Evolutionary conservation across 2,797 vertebrate genomes (phyloP), one percentile per base, ranked within the genome.

Genomic region (Propithecus perrieri): DNA sequence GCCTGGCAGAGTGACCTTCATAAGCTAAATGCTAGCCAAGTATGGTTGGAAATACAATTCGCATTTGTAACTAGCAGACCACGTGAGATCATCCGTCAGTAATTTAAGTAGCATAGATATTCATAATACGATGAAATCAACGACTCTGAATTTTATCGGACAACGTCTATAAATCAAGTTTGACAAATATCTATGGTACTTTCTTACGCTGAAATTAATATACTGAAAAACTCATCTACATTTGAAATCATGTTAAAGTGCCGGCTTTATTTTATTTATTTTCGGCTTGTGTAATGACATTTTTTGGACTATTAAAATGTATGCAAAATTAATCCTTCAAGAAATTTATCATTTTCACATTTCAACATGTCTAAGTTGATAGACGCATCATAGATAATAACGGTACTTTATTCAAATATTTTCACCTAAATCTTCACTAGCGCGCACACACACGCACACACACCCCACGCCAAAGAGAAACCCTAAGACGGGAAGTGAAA

Each of bases 171-270:
- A 22, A 41, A n/a, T 69, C 28, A 26, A 7, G 28, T 3, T 1
- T 5, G 14, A 76, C 46, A 26, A 9, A 22, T 3, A 4, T 2
- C 13, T 17, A 6, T 14, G 35, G 7, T 15, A 2, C 20, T 13
- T 24, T 9, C 7, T 35, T 10, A 7, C 2, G 3, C 17, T 15
- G 35, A 35, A n/a, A 15, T 2, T 24, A 50, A 50, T 0, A 41
- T 28, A 14, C 22, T 14, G 17, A 50, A 10, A 13, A 55, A 3
- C 2, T 2, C 0, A 3, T 26, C 20, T 3, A 2, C 13, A 15
- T 43, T 76, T 72, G 28, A 46, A 15, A 20, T 33, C 24, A 43
- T 1, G 18, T 26, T 30, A 46, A 46, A 33, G 20, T 4, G 15
- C 17, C 28, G 75, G 17, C 2, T n/a, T n/a, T n/a, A n/a, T n/a